These are phyloP conservation scores for Timema podura DNA, from an alignment of 2,888 invertebrate species.

Conservation along the genomic window DNA sequence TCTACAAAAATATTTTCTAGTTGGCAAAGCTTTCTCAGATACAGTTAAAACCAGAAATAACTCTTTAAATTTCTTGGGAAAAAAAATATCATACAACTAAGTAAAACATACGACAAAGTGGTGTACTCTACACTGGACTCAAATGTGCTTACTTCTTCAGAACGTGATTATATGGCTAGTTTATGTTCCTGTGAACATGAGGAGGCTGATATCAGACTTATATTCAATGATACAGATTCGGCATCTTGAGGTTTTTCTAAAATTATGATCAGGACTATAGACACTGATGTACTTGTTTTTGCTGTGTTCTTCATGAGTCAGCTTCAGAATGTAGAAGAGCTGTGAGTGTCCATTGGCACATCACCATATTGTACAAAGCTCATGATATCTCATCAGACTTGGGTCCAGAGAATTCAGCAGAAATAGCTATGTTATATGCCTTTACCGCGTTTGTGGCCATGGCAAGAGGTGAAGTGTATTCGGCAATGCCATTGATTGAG, in stretches of 20 bases:
- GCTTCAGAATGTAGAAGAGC: slow-evolving; percentile 4
- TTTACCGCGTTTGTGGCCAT: not conserved
- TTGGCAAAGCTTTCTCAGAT: slow-evolving; percentile 13
- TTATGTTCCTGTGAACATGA: not conserved
- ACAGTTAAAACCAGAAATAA: not conserved
- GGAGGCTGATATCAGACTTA: slow-evolving; percentile 2
- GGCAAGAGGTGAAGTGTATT: not conserved
- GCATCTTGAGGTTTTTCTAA: slow-evolving; percentile 4
- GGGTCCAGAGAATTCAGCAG: not conserved
- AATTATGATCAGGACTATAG: not conserved
- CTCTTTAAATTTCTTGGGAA: not conserved
- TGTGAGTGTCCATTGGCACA: slow-evolving; percentile 12
- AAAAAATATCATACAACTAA: not conserved
- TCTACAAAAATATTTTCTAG: not conserved
- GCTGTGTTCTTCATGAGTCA: not conserved
- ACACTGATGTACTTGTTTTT: slow-evolving; percentile 2
- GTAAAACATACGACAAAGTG: not conserved
- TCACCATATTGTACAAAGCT: no score
- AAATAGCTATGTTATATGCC: not conserved
- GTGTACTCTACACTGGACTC: slow-evolving; percentile 10
- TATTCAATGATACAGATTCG: slow-evolving; percentile 4
- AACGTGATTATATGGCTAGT: not conserved
- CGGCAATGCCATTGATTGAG: slow-evolving; percentile 4
- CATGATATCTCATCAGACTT: slow-evolving; percentile 6
- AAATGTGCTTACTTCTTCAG: slow-evolving; percentile 3